Base-by-base conservation (phyloP, 2,888 invertebrate genomes). In the Lasioglossum villosulum region DNA sequence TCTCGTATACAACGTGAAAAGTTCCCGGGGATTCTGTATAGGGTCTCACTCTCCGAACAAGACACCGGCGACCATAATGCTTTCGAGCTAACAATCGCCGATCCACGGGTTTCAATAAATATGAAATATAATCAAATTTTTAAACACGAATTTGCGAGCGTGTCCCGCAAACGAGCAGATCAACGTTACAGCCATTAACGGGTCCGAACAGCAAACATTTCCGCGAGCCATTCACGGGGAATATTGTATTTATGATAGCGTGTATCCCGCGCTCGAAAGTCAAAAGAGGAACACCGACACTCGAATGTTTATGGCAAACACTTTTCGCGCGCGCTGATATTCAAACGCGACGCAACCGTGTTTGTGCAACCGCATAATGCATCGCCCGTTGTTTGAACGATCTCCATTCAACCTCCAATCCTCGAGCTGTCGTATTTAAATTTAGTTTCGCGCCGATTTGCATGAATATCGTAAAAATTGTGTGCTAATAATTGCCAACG, bases 1-100 rank as follows among this genome's bases (percentile, higher is more conserved):
- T 66, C 34, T 52, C 52, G 37, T 73, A 72, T 19, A 52, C 81
- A 48, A 72, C 81, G 56, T 37, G 76, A n/a, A 75, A 81, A 81
- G 59, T 81, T 76, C 48, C 56, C 52, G 52, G 23, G 52, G 23
- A 8, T 52, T 52, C 23, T 52, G 52, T 52, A 52, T 52, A 52
- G 52, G 52, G 52, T 23, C 14, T 27, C 59, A 14, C 59, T 59
- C 27, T 59, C 3, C 59, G 59, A 59, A 27, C 59, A 27, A 59
- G 59, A 59, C 27, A 59, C 27, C 27, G 14, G 59, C 59, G 5
- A 16, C 27, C 59, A 14, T 27, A 27, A 14, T 14, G 59, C 14
- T 27, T 27, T 23, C 52, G 23, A 8, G 8, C 59, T 14, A 14
- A 14, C 27, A 27, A 59, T 59, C 59, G 14, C 27, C 59, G 27